Base-by-base conservation (phyloP, 2,888 invertebrate genomes). In the Cordilura impudica region DNA sequence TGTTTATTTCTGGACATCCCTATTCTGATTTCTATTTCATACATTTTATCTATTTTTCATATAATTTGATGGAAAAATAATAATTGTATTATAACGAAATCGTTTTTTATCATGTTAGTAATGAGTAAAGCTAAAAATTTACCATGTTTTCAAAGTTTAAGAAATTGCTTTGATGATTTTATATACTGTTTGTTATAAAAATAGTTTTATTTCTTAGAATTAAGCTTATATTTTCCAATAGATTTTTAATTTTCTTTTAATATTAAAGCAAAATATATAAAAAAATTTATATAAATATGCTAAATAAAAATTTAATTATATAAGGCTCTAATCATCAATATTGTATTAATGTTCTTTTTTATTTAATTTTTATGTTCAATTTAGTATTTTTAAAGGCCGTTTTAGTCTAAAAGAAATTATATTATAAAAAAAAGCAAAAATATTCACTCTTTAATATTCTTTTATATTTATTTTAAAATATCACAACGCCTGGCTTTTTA, bases 401-500 rank as follows among this genome's bases (percentile, higher is more conserved):
- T 49, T 72, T 54, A 60, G 54, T n/a, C 19, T 60, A 53, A 31
- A 70, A 45, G 35, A 70, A 69, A 72, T 69, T 29, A 14, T 63
- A 26, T 78, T 78, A 70, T 70, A 69, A 54, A 79, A n/a, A n/a
- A 74, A 79, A 75, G 75, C 71, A 79, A 74, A 79, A 26, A 51
- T 47, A 61, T 61, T 71, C 45, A 61, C 76, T 78, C 78, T 78
- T 82, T 63, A 77, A 70, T 83, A 67, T 83, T 81, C 84, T 76
- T 84, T 78, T 81, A 83, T 83, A 74, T 82, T 83, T 85, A 85
- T 84, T 87, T 87, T 88, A 88, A 89, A 89, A 89, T 89, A 89
- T 89, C 89, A 89, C 89, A 89, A 89, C 89, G 87, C 89, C 86
- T 87, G 87, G 75, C 79, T 79, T 79, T 45, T 67, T 83, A 81